These are phyloP conservation scores for Dolichotis patagonum DNA, from an alignment of 2,113 vertebrate species.

Conservation along the genomic window DNA sequence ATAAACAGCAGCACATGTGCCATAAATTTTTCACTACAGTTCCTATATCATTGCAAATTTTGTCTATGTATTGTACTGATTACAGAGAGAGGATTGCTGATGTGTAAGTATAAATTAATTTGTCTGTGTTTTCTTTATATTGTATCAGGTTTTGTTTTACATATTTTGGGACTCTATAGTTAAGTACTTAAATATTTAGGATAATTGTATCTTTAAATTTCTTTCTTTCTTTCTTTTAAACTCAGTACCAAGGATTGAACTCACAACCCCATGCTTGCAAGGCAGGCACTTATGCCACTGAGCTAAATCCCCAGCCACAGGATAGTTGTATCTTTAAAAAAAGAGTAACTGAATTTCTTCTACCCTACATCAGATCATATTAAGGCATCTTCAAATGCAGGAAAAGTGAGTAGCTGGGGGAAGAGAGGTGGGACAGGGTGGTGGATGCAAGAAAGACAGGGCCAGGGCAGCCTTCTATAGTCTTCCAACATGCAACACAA, in stretches of 20 bases:
- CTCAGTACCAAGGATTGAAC: too few relatives aligned
- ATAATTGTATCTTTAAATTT: too few relatives aligned
- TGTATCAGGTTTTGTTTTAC: neutral
- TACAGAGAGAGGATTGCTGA: neutral
- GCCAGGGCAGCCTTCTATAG: neutral
- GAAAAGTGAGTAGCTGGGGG: neutral
- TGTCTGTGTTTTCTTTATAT: neutral
- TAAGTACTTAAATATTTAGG: neutral
- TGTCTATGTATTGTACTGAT: neutral
- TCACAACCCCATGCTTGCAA: too few relatives aligned
- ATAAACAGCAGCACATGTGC: neutral
- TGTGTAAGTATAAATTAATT: neutral
- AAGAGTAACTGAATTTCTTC: neutral
- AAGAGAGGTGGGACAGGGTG: neutral
- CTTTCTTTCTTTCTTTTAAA: too few relatives aligned
- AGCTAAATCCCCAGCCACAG: too few relatives aligned
- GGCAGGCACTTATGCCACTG: too few relatives aligned
- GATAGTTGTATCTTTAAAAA: neutral
- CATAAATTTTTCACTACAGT: neutral
- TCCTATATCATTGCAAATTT: neutral
- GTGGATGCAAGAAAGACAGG: neutral
- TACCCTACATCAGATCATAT: neutral
- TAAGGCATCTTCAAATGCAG: neutral
- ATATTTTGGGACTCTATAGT: neutral
- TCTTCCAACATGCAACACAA: neutral